Percentiles rank a stretch among this genome's conserved stretches.
Conservation (phyloP, 2,888 invertebrate genomes). For the Drosophila imparisetae region DNA sequence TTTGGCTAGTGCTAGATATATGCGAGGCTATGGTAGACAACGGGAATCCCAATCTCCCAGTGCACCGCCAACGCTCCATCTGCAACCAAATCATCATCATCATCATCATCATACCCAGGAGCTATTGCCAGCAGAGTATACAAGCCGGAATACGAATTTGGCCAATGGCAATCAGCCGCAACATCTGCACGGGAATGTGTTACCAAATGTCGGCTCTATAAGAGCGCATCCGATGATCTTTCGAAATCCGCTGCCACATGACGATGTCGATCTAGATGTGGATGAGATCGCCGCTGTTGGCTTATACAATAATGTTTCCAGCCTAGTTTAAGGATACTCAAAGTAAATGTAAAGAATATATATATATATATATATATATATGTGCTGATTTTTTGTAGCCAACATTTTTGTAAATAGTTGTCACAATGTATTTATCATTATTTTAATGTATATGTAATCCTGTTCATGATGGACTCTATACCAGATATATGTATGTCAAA, state of each 20-base stretch:
- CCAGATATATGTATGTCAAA: constrained; percentile 22
- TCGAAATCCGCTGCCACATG: constrained; percentile 27
- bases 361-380: not conserved
- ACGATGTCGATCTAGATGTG: constrained; percentile 41
- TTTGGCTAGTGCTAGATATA: constrained; percentile 21
- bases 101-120: constrained; percentile 27
- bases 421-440: constrained; percentile 62
- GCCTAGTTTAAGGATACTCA: constrained; percentile 49
- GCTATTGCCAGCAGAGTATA: constrained; percentile 10
- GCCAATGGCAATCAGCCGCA: constrained; percentile 32
- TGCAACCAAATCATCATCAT: constrained; percentile 26
- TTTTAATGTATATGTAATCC: constrained; percentile 37
- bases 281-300: constrained; percentile 64
- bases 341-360: constrained; percentile 21
- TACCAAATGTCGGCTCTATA: constrained; percentile 16
- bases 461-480: constrained; percentile 31
- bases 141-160: constrained; percentile 8
- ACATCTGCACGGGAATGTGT: constrained; percentile 4
- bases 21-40: constrained; percentile 30
- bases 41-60: constrained; percentile 2
- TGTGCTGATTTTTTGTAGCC: constrained; percentile 31
- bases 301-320: constrained; percentile 69
- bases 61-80: constrained; percentile 2
- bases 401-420: constrained; percentile 59
- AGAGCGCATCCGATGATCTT: constrained; percentile 20